These are phyloP conservation scores for Xestia xanthographa DNA, from an alignment of 2,888 invertebrate genomes.

Conservation along the genomic window DNA sequence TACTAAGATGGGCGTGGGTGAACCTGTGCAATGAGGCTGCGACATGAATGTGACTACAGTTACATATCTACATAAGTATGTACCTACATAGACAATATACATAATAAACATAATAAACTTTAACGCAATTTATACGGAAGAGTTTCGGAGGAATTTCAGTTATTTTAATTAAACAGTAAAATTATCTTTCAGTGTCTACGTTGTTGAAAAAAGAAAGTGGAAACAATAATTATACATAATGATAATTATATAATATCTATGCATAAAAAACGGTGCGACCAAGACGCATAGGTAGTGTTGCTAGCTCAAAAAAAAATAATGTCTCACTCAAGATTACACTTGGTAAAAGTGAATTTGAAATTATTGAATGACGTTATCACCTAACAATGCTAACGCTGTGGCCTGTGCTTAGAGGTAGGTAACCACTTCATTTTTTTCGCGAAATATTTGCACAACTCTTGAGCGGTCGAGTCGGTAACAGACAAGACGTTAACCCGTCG, in stretches of 20 bases:
- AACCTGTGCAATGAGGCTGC: conserved; percentile 16
- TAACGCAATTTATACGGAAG: neutral
- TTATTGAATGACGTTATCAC: conserved; percentile 1
- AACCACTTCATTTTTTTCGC: neutral
- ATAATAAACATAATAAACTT: neutral
- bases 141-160: conserved; percentile 33
- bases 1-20: conserved; percentile 18
- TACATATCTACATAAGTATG: neutral
- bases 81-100: neutral
- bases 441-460: conserved; percentile 30
- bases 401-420: neutral
- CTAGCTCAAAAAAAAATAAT: neutral
- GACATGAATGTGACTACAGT: conserved; percentile 11
- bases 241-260: neutral
- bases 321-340: neutral
- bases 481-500: conserved; percentile 28
- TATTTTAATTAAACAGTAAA: conserved; percentile 39
- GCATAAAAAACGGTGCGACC: neutral
- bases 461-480: neutral
- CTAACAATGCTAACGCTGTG: conserved; percentile 1
- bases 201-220: conserved; percentile 17
- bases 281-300: neutral
- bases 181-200: conserved; percentile 8
- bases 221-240: neutral
- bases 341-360: conserved; percentile 21